Evolutionary conservation across 2,113 vertebrate species (phyloP).

Genomic region (Setophaga petechia): DNA sequence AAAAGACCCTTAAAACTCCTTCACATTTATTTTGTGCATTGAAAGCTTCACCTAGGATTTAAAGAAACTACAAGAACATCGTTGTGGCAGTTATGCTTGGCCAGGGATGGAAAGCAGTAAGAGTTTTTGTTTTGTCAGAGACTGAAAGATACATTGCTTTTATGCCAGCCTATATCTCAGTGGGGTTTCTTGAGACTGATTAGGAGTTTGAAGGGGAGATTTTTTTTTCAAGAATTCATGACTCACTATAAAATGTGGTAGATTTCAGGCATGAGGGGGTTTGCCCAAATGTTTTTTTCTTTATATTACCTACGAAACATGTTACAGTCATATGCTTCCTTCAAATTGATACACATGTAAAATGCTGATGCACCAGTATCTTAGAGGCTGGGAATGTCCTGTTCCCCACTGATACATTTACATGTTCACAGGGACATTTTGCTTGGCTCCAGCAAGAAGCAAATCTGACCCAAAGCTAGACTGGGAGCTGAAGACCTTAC

Average conservation of each 20-base stretch:
- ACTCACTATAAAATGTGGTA: not conserved
- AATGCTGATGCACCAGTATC: not conserved
- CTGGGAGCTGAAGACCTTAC: not conserved
- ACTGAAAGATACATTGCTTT: not conserved
- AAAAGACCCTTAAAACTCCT: not conserved
- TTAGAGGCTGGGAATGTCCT: not conserved
- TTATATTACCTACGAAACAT: not conserved
- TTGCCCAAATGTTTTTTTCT: not conserved
- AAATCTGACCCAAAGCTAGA: not conserved
- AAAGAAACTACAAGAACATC: not conserved
- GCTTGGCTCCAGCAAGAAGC: not conserved
- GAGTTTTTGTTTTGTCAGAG: slow-evolving; percentile 24
- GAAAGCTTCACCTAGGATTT: slow-evolving; percentile 6
- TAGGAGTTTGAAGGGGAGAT: slow-evolving; percentile 15
- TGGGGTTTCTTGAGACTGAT: slow-evolving; percentile 60
- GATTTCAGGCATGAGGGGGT: not conserved
- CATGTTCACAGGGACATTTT: accelerated
- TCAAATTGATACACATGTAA: not conserved
- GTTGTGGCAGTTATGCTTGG: not conserved
- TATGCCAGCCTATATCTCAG: slow-evolving; percentile 26
- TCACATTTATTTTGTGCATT: not conserved
- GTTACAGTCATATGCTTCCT: not conserved
- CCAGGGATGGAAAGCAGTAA: slow-evolving; percentile 12
- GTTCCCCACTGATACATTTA: not conserved
- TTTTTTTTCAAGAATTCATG: slow-evolving; percentile 26